A percentile compares a stretch with the other conserved stretches of the same genome.
These are phyloP conservation scores for Neuroscelio doddi DNA, from an alignment of 2,888 invertebrate genomes.

Conservation along the genomic window DNA sequence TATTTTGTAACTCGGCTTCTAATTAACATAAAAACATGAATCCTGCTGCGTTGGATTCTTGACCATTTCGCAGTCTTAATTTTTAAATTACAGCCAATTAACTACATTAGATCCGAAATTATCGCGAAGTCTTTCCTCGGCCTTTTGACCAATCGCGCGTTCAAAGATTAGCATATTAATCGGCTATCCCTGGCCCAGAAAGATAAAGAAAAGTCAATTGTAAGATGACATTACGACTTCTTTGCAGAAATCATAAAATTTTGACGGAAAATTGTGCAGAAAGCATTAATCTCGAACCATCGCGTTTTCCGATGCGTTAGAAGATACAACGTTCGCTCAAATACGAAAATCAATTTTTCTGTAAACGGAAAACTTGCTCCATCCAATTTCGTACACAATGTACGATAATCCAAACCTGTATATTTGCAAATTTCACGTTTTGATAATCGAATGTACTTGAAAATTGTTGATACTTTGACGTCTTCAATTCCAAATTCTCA, in stretches of 20 bases:
- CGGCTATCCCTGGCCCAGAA: slow-evolving; percentile 9
- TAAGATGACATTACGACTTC: background rate
- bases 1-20: slow-evolving; percentile 55
- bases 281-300: background rate
- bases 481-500: too few relatives aligned
- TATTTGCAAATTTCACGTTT: too few relatives aligned
- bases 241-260: background rate
- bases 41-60: slow-evolving; percentile 50
- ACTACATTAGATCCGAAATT: slow-evolving; percentile 3
- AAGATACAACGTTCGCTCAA: too few relatives aligned
- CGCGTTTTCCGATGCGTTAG: background rate
- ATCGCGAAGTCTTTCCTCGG: slow-evolving; percentile 14
- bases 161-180: background rate
- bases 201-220: slow-evolving; percentile 1
- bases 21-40: slow-evolving; percentile 36
- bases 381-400: too few relatives aligned
- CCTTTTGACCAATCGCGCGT: slow-evolving; percentile 6
- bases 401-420: too few relatives aligned
- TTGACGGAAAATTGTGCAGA: background rate
- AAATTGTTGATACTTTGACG: too few relatives aligned
- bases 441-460: too few relatives aligned
- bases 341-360: too few relatives aligned
- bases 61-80: slow-evolving; percentile 61
- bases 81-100: slow-evolving; percentile 30
- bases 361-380: too few relatives aligned